These are phyloP conservation scores for Asobara japonica DNA, from an alignment of 1,140 invertebrate species.

Conservation along the genomic window DNA sequence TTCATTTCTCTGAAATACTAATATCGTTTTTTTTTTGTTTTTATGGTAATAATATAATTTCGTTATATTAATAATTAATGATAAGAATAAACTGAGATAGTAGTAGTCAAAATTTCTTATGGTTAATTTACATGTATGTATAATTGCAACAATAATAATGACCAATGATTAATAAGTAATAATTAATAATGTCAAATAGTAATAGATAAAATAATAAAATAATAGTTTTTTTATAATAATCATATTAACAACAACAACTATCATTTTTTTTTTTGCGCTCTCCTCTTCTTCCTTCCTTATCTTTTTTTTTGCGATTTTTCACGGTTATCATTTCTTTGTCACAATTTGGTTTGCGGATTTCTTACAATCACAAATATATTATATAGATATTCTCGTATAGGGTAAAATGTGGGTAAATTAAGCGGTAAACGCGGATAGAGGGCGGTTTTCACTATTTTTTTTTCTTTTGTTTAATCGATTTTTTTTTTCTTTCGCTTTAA, in stretches of 20 bases:
- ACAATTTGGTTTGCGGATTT: slow-evolving; percentile 66
- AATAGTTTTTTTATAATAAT: slow-evolving; percentile 63
- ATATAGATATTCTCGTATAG: slow-evolving; percentile 48
- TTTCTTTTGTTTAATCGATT: slow-evolving; percentile 29
- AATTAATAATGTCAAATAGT: slow-evolving; percentile 54
- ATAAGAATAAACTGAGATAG: slow-evolving; percentile 46
- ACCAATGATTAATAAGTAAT: slow-evolving; percentile 53
- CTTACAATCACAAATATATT: slow-evolving; percentile 67
- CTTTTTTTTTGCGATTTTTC: background rate
- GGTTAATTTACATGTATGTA: slow-evolving; percentile 2
- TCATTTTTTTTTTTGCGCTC: slow-evolving; percentile 27
- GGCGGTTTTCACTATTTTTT: slow-evolving; percentile 35
- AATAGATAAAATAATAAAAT: slow-evolving; percentile 41
- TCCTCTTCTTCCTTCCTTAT: background rate
- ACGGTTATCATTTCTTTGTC: slow-evolving; percentile 57
- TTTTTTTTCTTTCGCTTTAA: slow-evolving; percentile 39
- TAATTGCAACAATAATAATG: slow-evolving; percentile 55
- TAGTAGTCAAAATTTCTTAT: slow-evolving; percentile 44
- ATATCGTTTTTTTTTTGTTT: slow-evolving; percentile 43
- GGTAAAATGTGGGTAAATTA: slow-evolving; percentile 57
- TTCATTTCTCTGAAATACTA: slow-evolving; percentile 57
- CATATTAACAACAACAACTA: slow-evolving; percentile 66
- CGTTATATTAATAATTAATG: slow-evolving; percentile 45
- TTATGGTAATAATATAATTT: slow-evolving; percentile 55
- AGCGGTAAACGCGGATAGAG: slow-evolving; percentile 61